Conservation (phyloP, 2,888 invertebrate species). For the Altica lythri region DNA sequence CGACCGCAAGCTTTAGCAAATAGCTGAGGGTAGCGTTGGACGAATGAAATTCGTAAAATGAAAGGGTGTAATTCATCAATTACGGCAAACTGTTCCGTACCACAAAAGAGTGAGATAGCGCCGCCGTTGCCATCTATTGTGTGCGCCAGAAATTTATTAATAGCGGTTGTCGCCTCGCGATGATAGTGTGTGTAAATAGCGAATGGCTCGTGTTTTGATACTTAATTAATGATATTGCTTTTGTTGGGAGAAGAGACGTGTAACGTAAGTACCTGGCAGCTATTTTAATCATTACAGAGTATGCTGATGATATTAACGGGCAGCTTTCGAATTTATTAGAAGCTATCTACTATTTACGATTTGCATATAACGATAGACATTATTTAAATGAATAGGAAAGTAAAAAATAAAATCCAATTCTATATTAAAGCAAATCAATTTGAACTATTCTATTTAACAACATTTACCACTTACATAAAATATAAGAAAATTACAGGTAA, state of each 20-base stretch:
- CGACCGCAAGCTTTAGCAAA: slow-evolving; percentile 11
- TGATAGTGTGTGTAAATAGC: slow-evolving; percentile 20
- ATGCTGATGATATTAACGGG: slow-evolving; percentile 6
- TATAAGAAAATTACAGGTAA: too few species aligned
- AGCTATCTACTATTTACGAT: too few species aligned
- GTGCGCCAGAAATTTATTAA: slow-evolving; percentile 22
- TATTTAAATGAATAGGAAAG: too few species aligned
- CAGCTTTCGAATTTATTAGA: too few species aligned
- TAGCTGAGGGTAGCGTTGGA: neutral
- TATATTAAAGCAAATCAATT: too few species aligned
- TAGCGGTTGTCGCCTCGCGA: slow-evolving; percentile 21
- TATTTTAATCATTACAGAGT: neutral
- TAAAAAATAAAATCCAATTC: too few species aligned
- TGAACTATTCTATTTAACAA: too few species aligned
- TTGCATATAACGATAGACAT: too few species aligned
- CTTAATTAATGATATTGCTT: slow-evolving; percentile 19
- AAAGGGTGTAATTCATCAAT: slow-evolving; percentile 16
- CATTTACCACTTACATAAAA: too few species aligned
- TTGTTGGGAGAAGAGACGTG: slow-evolving; percentile 10
- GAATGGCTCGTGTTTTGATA: slow-evolving; percentile 22
- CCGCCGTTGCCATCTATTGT: slow-evolving; percentile 22
- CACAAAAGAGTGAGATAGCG: slow-evolving; percentile 22
- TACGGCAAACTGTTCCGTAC: slow-evolving; percentile 12
- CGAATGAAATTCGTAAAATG: slow-evolving; percentile 2
- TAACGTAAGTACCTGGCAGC: slow-evolving; percentile 10